A percentile compares a stretch with the other conserved stretches of the same genome.
phyloP scores from a whole-genome alignment of 2,888 invertebrate species.

The Pharmacophagus antenor region DNA sequence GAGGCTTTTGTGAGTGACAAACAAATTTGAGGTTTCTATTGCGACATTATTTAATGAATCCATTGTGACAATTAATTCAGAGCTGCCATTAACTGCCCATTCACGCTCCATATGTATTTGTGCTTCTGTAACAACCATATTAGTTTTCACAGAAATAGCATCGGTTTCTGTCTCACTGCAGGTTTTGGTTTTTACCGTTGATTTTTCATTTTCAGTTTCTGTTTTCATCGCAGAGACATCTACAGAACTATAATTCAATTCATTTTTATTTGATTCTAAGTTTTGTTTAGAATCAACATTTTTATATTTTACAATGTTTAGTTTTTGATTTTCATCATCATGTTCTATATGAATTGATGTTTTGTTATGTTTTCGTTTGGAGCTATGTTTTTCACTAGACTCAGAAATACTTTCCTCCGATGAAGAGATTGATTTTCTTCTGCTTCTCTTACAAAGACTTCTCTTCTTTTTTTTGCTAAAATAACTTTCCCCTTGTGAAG shows the following conservation, averaged over 20 bases:
- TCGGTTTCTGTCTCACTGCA: slow-evolving; percentile 76
- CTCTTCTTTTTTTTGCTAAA: slow-evolving; percentile 66
- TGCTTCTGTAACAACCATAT: slow-evolving; percentile 76
- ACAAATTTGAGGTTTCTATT: slow-evolving; percentile 65
- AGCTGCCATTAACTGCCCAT: slow-evolving; percentile 64
- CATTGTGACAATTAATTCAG: slow-evolving; percentile 68
- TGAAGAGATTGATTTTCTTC: slow-evolving; percentile 64
- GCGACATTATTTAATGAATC: slow-evolving; percentile 73
- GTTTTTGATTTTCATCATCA: slow-evolving; percentile 69
- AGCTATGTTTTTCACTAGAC: slow-evolving; percentile 63
- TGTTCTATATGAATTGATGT: slow-evolving; percentile 73
- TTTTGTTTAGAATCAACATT: slow-evolving; percentile 44
- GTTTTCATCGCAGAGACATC: slow-evolving; percentile 36
- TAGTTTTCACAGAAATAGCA: slow-evolving; percentile 71
- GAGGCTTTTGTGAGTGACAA: slow-evolving; percentile 46
- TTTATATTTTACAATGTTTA: slow-evolving; percentile 73
- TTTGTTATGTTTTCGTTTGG: slow-evolving; percentile 71
- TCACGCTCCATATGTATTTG: slow-evolving; percentile 76
- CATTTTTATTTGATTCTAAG: slow-evolving; percentile 38
- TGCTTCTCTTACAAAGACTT: slow-evolving; percentile 63
- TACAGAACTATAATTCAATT: background rate
- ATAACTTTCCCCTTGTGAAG: slow-evolving; percentile 60
- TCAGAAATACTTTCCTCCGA: slow-evolving; percentile 72
- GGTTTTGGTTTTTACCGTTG: slow-evolving; percentile 51
- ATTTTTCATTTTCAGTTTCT: slow-evolving; percentile 48